Evolutionary conservation across 2,888 invertebrate species (phyloP), one percentile per base, ranked within the genome.

Genomic region (Drosophila dives): DNA sequence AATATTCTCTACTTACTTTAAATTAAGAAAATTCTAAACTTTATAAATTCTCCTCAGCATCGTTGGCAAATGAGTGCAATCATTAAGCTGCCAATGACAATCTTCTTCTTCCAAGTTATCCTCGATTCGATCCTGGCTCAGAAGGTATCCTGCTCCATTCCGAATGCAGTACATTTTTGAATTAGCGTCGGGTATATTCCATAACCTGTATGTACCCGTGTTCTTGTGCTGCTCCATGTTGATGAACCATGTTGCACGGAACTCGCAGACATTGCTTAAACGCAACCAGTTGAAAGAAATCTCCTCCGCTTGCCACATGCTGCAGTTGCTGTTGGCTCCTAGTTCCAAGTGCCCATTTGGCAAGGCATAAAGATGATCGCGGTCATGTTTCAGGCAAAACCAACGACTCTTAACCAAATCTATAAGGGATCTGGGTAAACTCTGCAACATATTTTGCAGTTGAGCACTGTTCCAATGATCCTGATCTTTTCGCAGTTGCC

Each of bases 371-470:
- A 77, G 26, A 42, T 73, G 61, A 40, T 86, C 64, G 20, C 51
- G 50, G 8, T 32, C 33, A 62, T 89, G 84, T 32, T 64, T 70
- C 33, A 90, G 8, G 17, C 91, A 91, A 2, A 91, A 7, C 50
- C 63, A 66, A 5, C 65, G 60, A 49, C 82, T 81, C 26, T 70
- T 75, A 1, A 72, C 62, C 15, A 91, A 3, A 7, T 64, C 33
- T 8, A 42, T 49, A 10, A 91, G 48, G 3, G 55, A 8, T 4
- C 17, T 40, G 0, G 89, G 81, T 38, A 91, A 53, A 6, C 77
- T 77, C 61, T 86, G 90, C 58, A 80, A 51, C 75, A 91, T 78
- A 62, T 91, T 91, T 56, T 78, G 75, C 36, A 91, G 42, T n/a
- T 83, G 56, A 23, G 5, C 5, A 34, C 58, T 56, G 5, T 7